Evolutionary conservation across 2,888 invertebrate genomes (phyloP).

Genomic region (Phoenoteleia sp.): DNA sequence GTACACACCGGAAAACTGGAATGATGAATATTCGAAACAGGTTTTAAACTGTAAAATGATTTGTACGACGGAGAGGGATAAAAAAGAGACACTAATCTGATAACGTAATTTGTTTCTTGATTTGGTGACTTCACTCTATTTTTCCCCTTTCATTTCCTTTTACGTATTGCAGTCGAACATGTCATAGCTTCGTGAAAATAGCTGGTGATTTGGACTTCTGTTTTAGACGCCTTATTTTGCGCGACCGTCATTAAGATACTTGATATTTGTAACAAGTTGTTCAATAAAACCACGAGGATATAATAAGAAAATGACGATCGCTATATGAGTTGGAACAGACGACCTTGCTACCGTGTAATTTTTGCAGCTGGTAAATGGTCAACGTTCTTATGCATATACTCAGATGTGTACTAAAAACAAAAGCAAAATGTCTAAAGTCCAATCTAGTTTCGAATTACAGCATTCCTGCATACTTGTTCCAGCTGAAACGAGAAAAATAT

Average conservation of each 20-base stretch:
- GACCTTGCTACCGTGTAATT: constrained; percentile 59
- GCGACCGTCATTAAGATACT: constrained; percentile 23
- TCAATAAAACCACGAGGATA: constrained; percentile 46
- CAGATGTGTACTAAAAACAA: constrained; percentile 17
- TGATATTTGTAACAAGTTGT: constrained; percentile 29
- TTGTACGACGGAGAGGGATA: not conserved
- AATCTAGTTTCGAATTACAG: constrained; percentile 47
- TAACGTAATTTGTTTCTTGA: constrained; percentile 27
- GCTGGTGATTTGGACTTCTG: constrained; percentile 40
- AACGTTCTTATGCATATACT: constrained; percentile 36
- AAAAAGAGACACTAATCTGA: no score
- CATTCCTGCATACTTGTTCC: constrained; percentile 53
- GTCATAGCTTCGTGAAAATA: constrained; percentile 52
- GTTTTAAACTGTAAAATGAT: constrained; percentile 47
- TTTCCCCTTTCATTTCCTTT: constrained; percentile 47
- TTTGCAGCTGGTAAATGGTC: constrained; percentile 52
- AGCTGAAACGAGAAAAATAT: not conserved
- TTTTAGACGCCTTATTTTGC: constrained; percentile 36
- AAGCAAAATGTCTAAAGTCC: constrained; percentile 24
- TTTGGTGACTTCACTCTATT: constrained; percentile 30
- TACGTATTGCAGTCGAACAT: constrained; percentile 4
- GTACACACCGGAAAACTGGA: constrained; percentile 13
- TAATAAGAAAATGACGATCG: constrained; percentile 52
- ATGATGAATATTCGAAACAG: not conserved
- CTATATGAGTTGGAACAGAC: constrained; percentile 35